These are phyloP conservation scores for Phycodurus eques DNA, from an alignment of 2,113 vertebrate genomes.

Conservation along the genomic window DNA sequence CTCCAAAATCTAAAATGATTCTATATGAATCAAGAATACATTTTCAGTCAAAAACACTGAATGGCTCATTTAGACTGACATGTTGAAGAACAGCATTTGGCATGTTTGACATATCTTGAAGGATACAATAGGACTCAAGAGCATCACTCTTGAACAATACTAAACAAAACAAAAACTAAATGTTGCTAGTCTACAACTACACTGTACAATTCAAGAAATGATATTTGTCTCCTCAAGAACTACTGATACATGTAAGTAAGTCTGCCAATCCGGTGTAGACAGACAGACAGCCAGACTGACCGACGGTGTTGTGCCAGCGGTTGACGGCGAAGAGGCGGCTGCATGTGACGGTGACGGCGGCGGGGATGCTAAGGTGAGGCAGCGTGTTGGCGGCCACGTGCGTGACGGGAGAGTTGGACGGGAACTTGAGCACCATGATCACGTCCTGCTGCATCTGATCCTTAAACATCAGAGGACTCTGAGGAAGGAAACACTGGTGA, in stretches of 20 bases:
- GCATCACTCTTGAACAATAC: too few relatives aligned
- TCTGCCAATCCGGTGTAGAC: too few relatives aligned
- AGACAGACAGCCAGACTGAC: constrained; percentile 68
- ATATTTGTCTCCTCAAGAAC: neutral
- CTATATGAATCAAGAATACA: too few relatives aligned
- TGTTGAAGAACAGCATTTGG: too few relatives aligned
- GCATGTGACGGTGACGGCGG: constrained; percentile 96
- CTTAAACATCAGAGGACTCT: constrained; percentile 99
- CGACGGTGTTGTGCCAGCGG: constrained; percentile 99
- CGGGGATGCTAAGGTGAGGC: constrained; percentile 95
- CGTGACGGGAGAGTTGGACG: constrained; percentile 96
- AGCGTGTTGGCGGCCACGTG: constrained; percentile 97
- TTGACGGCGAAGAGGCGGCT: constrained; percentile 97
- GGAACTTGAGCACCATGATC: constrained; percentile 99
- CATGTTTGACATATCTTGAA: too few relatives aligned
- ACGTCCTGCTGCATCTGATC: constrained; percentile 99
- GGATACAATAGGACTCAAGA: too few relatives aligned
- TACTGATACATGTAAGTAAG: too few relatives aligned
- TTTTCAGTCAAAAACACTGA: too few relatives aligned
- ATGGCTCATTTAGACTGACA: too few relatives aligned
- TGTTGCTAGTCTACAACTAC: too few relatives aligned
- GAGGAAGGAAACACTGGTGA: constrained; percentile 99
- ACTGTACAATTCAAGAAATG: too few relatives aligned
- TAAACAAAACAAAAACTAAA: neutral
- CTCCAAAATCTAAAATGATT: too few relatives aligned